Evolutionary conservation across 2,797 vertebrate genomes (phyloP), one percentile per base, ranked within the genome.

Genomic region (Syngnathus rostellatus): DNA sequence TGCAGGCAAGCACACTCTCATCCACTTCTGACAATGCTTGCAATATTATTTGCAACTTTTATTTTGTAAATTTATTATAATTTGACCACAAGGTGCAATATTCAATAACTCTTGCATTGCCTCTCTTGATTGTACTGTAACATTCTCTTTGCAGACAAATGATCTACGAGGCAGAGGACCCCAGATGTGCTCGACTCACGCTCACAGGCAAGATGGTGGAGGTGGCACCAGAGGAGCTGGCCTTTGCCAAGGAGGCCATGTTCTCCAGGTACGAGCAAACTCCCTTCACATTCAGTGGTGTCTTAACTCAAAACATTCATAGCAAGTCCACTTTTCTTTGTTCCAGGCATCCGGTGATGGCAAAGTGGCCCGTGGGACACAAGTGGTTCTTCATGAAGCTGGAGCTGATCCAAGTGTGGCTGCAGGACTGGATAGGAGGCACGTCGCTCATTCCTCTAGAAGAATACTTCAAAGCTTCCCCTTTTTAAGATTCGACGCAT

Each of bases 221-320:
- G 0, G 93, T 97, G 63, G 78, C 79, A 58, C 84, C 86, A 0
- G 91, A 93, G 78, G 94, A 95, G 89, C 74, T 88, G 3, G 89
- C 90, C 54, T 95, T 95, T 86, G 94, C 93, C 75, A 94, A 92
- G 79, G 91, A 94, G 79, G 93, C 94, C n/a, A 79, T 97, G 89
- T 97, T 95, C 86, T 95, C 94, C 71, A 96, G 94, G 95, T 97
- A 63, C 5, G 3, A 39, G 38, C 5, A 7, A 25, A 31, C 10
- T 8, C 48, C 8, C 17, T n/a, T n/a, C 7, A 50, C 1, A 50
- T 19, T n/a, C 19, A 51, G 19, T 19, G 19, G 6, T 51, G 2
- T n/a, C 19, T 51, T 19, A 6, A 51, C 48, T 39, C n/a, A 62
- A 62, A 43, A 45, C 40, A 45, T 5, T 14, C 14, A 14, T 17